Evolutionary conservation across 2,797 vertebrate genomes (phyloP), one percentile per base, ranked within the genome.

Genomic region (Pangasius macronema): DNA sequence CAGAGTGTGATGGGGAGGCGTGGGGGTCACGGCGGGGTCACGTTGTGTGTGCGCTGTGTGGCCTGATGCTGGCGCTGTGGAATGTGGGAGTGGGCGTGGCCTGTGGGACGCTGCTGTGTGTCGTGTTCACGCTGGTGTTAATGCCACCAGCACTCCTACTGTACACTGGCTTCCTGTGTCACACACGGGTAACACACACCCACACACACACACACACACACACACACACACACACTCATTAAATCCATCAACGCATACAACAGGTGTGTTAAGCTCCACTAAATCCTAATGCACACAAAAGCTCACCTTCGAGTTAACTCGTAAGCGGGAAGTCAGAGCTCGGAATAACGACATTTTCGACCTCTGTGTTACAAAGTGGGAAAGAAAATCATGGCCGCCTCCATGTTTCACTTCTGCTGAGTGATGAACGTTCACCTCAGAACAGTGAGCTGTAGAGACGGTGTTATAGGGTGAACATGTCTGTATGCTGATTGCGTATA

Each of bases 161-260:
- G 63, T 96, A 95, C 3, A 90, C 87, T 0, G 96, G 96, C 3
- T 96, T 96, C 90, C 93, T 96, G 87, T 96, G 96, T 83, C 96
- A 96, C 86, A 94, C 96, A 82, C 94, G 95, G 93, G 96, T 96
- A 91, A 96, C 93, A 84, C 87, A 95, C 95, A 88, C 70, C 93
- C 59, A 57, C 33, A 75, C 84, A 33, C 79, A 87, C 20, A 75
- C 42, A 73, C 63, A 39, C 33, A 79, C n/a, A 82, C 3, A 81
- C 22, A 70, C 67, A 70, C 33, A 42, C 68, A 70, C 67, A 70
- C 33, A 39, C 68, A 53, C 39, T 42, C 39, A 67, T 39, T 72
- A 39, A 42, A 70, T 70, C 7, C 63, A 65, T 65, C 63, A 30
- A n/a, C 3, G 6, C n/a, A 67, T 3, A 67, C 30, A 33, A 30